Evolutionary conservation across 2,797 vertebrate genomes (phyloP).

Genomic region (Poecilia gillii): DNA sequence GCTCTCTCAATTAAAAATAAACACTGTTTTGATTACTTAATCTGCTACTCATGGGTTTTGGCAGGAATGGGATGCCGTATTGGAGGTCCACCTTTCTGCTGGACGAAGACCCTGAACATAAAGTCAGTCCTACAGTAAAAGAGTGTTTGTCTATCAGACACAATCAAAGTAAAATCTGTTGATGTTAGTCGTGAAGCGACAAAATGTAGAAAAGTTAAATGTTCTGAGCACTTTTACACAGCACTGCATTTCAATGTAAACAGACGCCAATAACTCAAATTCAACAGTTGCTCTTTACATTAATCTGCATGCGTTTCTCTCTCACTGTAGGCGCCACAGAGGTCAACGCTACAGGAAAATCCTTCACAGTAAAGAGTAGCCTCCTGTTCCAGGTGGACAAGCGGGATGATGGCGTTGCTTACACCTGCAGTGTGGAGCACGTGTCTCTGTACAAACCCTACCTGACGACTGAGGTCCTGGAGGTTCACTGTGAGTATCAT

Average conservation of each 20-base stretch:
- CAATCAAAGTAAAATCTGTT: neutral
- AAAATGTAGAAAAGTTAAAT: neutral
- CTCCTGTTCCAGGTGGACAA: conserved; percentile 91
- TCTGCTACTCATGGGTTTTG: neutral
- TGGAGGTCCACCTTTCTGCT: neutral
- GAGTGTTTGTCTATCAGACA: neutral
- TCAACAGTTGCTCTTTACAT: neutral
- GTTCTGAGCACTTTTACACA: neutral
- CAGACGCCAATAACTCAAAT: conserved; percentile 4
- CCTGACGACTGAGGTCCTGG: conserved; percentile 94
- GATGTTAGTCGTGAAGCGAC: neutral
- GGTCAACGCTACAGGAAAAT: conserved; percentile 91
- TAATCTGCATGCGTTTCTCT: conserved; percentile 13
- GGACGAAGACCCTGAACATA: neutral
- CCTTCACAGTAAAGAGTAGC: conserved; percentile 92
- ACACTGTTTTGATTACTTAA: neutral
- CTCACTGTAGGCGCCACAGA: conserved; percentile 84
- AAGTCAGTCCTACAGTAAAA: neutral
- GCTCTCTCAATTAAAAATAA: neutral
- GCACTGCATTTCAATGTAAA: neutral
- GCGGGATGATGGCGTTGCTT: conserved; percentile 89
- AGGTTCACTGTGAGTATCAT: conserved; percentile 96
- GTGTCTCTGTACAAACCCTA: conserved; percentile 91
- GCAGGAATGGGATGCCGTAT: neutral
- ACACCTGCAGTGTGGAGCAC: conserved; percentile 96